Conservation (phyloP, 1,140 invertebrate genomes). For the Dryas iulia region DNA sequence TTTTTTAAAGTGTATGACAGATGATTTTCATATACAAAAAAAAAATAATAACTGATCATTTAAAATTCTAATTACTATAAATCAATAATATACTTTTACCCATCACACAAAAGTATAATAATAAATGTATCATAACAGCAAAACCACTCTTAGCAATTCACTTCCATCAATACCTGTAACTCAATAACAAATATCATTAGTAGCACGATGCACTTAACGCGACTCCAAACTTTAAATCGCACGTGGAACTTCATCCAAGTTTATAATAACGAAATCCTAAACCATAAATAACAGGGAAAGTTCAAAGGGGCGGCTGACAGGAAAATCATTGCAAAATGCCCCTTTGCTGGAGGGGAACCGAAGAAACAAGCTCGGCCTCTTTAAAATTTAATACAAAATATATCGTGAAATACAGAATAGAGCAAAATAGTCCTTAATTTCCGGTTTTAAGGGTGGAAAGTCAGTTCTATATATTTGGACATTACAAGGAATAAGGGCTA, state of each 20-base stretch:
- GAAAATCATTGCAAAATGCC: conserved; percentile 46
- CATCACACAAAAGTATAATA: no score
- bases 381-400: conserved; percentile 34
- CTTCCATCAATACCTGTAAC: not conserved
- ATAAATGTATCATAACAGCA: not conserved
- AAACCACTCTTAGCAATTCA: not conserved
- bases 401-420: not conserved
- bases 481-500: conserved; percentile 16
- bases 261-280: conserved; percentile 45
- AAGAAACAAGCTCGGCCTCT: conserved; percentile 17
- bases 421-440: not conserved
- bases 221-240: conserved; percentile 18
- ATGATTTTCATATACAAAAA: no score
- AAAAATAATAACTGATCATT: no score
- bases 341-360: conserved; percentile 31
- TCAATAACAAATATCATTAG: not conserved
- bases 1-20: no score
- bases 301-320: conserved; percentile 43
- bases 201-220: conserved; percentile 3
- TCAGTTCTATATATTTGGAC: not conserved
- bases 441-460: not conserved
- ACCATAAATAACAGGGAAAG: conserved; percentile 46
- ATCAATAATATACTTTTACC: no score
- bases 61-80: no score
- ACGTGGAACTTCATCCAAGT: conserved; percentile 25